Base-by-base conservation (phyloP, 2,888 invertebrate species). In the Malthinus seriepunctatus region DNA sequence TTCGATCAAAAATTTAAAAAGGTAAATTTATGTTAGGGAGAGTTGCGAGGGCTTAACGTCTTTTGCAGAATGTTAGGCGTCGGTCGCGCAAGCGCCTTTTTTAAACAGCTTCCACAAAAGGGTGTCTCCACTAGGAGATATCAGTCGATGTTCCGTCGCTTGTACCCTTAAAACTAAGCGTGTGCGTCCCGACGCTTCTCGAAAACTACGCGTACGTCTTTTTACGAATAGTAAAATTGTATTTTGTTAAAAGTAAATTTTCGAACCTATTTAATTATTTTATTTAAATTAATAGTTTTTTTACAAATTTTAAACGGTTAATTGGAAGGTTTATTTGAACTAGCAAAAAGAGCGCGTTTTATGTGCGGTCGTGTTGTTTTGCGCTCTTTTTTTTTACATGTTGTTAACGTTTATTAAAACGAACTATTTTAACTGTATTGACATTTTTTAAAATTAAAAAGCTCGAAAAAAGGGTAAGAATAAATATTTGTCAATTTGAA, bases 31-130 rank as follows among this genome's bases (percentile, higher is more conserved):
- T 52, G 52, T 45, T 45, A 37, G 52, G 31, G 37, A 46, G 14
- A 52, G 35, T 14, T 45, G 38, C 33, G 44, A 52, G 52, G 31
- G 67, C 63, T 64, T 63, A 64, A 62, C 52, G 59, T 63, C 65
- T 67, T 65, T 67, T 70, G 67, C 60, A 65, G 65, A 61, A 63
- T 56, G 65, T 67, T 69, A 71, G 71, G 68, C 69, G 70, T 70
- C 65, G 68, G 67, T 69, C 70, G 70, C 71, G 70, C 69, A 65
- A 62, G 70, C 71, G 70, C 68, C 59, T 56, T 53, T 53, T 62
- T 61, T 62, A 58, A 65, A 63, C 69, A 71, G 69, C 71, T 65
- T 71, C 71, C 70, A 62, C 66, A 56, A 63, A 70, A 70, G 68
- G 66, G 68, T 66, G 65, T 60, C 65, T 65, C 63, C 63, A 62